phyloP scores from a whole-genome alignment of 2,797 vertebrate genomes.

The Zalophus californianus region DNA sequence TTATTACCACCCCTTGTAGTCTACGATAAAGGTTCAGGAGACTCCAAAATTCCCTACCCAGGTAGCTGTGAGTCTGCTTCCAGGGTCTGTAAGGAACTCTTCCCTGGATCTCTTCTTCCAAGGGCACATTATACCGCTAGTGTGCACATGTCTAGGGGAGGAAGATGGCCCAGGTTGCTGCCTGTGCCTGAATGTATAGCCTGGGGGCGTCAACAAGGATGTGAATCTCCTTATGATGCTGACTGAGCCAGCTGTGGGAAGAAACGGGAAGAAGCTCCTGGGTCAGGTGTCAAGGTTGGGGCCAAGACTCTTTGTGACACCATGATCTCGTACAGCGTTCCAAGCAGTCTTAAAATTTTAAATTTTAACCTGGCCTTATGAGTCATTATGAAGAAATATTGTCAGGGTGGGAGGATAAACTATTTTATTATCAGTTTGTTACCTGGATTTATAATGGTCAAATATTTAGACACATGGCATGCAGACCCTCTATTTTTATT shows the following conservation, averaged over 20 bases:
- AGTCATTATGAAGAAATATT: background rate
- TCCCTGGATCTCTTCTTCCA: background rate
- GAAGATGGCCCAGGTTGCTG: rapidly evolving
- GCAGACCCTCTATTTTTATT: background rate
- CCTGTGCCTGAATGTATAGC: background rate
- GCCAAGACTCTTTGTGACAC: background rate
- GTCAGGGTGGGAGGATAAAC: background rate
- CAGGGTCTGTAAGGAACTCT: background rate
- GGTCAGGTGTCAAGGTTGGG: background rate
- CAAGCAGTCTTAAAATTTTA: background rate
- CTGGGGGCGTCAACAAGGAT: background rate
- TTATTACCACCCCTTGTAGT: background rate
- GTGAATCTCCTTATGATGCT: background rate
- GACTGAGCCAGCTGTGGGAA: background rate
- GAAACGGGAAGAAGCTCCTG: background rate
- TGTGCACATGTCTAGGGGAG: background rate
- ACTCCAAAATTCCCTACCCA: background rate
- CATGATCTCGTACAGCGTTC: background rate
- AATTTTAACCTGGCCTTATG: background rate
- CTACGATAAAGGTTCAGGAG: background rate
- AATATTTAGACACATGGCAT: background rate
- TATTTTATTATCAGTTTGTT: background rate
- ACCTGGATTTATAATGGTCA: background rate
- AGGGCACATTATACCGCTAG: background rate
- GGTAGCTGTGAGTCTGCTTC: background rate